Conservation (phyloP, 2,113 vertebrate genomes). For the Plotosus lineatus region DNA sequence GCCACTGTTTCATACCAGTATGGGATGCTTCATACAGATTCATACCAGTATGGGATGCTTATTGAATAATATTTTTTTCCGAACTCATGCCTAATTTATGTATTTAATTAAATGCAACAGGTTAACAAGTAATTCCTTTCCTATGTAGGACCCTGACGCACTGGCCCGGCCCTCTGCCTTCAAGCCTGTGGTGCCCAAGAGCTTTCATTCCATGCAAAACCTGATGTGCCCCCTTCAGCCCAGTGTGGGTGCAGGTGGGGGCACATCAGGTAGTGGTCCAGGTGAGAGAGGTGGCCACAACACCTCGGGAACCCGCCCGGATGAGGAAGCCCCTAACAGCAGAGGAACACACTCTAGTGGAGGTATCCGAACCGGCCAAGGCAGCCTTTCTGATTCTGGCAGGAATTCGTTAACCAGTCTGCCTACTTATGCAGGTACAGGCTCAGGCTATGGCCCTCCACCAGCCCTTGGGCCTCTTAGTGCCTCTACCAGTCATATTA, state of each 20-base stretch:
- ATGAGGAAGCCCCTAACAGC: conserved; percentile 48
- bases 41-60: not conserved
- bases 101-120: not conserved
- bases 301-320: conserved; percentile 41
- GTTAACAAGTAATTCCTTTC: not conserved
- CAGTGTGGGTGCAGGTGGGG: conserved; percentile 77
- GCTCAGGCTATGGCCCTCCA: conserved; percentile 76
- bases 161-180: conserved; percentile 88
- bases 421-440: conserved; percentile 76
- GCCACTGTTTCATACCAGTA: too few species aligned
- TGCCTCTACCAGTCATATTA: conserved; percentile 89
- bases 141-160: conserved; percentile 78
- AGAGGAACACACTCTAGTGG: conserved; percentile 50
- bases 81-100: not conserved
- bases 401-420: conserved; percentile 87
- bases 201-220: conserved; percentile 92
- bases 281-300: conserved; percentile 26
- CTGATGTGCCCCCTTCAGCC: conserved; percentile 61
- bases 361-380: conserved; percentile 71
- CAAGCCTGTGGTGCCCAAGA: conserved; percentile 90
- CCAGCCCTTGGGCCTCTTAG: conserved; percentile 82
- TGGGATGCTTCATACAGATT: not conserved
- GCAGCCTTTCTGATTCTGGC: conserved; percentile 84
- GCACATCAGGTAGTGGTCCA: conserved; percentile 17
- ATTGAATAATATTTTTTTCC: not conserved